Percentiles rank a stretch among this genome's conserved stretches.
phyloP scores from a whole-genome alignment of 1,140 invertebrate genomes.

The Cyclargus thomasi region DNA sequence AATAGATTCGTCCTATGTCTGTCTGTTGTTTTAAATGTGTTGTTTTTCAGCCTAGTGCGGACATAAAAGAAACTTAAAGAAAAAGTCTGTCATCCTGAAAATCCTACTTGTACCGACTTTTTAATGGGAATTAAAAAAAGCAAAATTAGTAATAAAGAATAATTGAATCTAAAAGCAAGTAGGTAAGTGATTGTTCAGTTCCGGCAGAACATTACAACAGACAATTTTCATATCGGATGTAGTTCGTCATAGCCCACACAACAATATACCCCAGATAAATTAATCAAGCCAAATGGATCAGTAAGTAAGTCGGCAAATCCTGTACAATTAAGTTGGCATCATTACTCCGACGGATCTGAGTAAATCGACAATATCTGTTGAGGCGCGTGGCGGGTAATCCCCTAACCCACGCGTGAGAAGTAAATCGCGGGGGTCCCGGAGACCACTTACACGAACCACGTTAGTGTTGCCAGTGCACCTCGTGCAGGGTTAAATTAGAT shows the following conservation, averaged over 20 bases:
- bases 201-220: not conserved
- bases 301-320: slow-evolving; percentile 45
- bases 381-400: slow-evolving; percentile 65
- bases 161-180: too few species aligned
- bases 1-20: too few species aligned
- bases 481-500: too few species aligned
- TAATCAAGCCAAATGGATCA: slow-evolving; percentile 49
- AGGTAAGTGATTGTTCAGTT: too few species aligned
- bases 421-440: slow-evolving; percentile 56
- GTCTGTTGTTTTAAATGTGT: too few species aligned
- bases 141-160: too few species aligned
- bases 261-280: slow-evolving; percentile 18
- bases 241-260: not conserved
- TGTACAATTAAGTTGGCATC: slow-evolving; percentile 53
- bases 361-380: slow-evolving; percentile 69
- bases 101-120: too few species aligned
- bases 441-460: slow-evolving; percentile 55
- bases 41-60: too few species aligned
- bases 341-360: slow-evolving; percentile 55
- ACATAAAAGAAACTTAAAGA: too few species aligned
- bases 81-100: too few species aligned
- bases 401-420: slow-evolving; percentile 63
- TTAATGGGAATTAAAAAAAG: too few species aligned
- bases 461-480: slow-evolving; percentile 7
- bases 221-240: not conserved